Base-by-base conservation (phyloP, 2,113 vertebrate species). In the Chinchilla lanigera region DNA sequence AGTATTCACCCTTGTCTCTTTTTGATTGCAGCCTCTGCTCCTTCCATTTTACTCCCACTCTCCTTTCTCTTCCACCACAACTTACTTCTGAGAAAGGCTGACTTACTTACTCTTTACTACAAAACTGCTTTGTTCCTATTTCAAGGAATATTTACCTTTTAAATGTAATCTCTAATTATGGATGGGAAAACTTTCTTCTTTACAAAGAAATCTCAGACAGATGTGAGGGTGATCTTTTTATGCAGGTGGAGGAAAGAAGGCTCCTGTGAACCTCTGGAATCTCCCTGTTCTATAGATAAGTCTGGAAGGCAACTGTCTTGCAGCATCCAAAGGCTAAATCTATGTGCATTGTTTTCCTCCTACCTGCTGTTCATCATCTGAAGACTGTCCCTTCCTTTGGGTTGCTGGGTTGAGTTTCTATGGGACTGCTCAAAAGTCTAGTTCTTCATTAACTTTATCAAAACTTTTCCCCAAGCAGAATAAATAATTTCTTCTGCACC, bases 101-200 rank as follows among this genome's bases (percentile, higher is more conserved):
- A 90, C 16, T 93, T 83, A 77, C 69, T 89, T 86, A 83, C 84
- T 89, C 26, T 75, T 77, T 89, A 82, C 63, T 75, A n/a, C 38
- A 63, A 63, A 92, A 77, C 3, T 35, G 16, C 77, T 56, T 38
- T 93, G 38, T 85, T 80, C 88, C 54, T 87, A 63, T 88, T 96
- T 28, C 26, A 71, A 92, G 52, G 47, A 78, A 83, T 83, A 83
- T 77, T 92, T 97, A 22, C 95, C 47, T 95, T 91, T 88, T 77
- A 81, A 69, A 69, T 41, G n/a, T 44, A 50, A 41, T 77, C 17
- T 44, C 26, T 80, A 75, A 38, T 52, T 78, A 38, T 63, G 63
- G 61, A 63, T 22, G 67, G n/a, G 50, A 90, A 97, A 3, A 17
- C 22, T 41, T 92, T 28, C 19, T 41, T 85, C 4, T 61, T 90